A percentile compares a stretch with the other conserved stretches of the same genome.
Evolutionary conservation across 2,113 vertebrate genomes (phyloP).

Genomic region (Tragelaphus buxtoni): DNA sequence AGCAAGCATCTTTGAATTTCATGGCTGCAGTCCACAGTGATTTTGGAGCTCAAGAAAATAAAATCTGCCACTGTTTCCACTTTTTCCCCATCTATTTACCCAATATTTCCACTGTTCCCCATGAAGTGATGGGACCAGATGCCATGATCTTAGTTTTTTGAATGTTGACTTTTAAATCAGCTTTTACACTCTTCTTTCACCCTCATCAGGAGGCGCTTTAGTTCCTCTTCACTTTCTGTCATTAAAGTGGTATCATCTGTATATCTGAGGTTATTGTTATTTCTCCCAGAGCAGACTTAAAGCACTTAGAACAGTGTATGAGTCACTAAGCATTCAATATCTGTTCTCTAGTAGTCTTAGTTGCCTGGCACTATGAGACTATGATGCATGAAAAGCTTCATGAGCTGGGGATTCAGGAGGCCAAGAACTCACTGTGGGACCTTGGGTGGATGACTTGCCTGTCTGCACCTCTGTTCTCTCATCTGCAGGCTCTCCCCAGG

Average conservation of each 20-base stretch:
- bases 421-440: background rate
- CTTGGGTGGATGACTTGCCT: background rate
- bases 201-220: background rate
- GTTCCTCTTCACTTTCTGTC: background rate
- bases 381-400: background rate
- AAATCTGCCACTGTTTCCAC: background rate
- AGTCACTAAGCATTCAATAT: background rate
- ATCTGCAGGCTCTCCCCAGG: background rate
- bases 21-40: background rate
- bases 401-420: background rate
- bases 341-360: background rate
- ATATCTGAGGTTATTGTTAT: background rate
- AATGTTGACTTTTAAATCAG: background rate
- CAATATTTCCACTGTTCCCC: background rate
- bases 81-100: background rate
- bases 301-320: background rate
- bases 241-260: background rate
- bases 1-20: background rate
- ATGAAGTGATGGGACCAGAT: background rate
- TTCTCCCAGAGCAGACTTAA: background rate
- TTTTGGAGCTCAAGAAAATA: background rate
- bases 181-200: background rate
- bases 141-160: background rate
- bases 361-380: background rate
- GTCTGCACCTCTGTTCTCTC: background rate